Evolutionary conservation across 2,113 vertebrate species (phyloP).

Genomic region (Meleagris gallopavo): DNA sequence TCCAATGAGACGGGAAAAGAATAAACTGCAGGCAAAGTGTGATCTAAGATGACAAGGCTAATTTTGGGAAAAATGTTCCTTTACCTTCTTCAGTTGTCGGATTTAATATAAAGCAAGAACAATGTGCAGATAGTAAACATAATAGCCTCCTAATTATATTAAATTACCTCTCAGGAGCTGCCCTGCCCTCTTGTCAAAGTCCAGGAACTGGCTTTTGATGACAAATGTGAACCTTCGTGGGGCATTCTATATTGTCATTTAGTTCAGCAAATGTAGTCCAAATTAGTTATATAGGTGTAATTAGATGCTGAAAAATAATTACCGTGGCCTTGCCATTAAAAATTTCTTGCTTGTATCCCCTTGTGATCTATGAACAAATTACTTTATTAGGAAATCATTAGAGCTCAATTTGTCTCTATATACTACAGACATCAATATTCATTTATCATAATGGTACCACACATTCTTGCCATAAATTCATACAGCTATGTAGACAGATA

Average conservation of each 20-base stretch:
- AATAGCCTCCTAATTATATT: constrained; percentile 66
- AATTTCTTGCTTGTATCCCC: constrained; percentile 69
- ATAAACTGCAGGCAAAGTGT: constrained; percentile 23
- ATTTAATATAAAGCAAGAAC: constrained; percentile 50
- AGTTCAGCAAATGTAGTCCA: constrained; percentile 41
- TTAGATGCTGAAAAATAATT: constrained; percentile 82
- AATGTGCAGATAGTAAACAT: constrained; percentile 64
- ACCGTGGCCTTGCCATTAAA: constrained; percentile 70
- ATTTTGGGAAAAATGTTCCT: constrained; percentile 33
- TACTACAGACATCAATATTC: constrained; percentile 76
- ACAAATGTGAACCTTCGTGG: constrained; percentile 48
- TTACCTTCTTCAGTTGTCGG: constrained; percentile 2
- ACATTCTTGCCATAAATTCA: constrained; percentile 60
- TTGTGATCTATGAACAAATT: constrained; percentile 82
- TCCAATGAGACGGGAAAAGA: not conserved
- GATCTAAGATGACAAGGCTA: constrained; percentile 44
- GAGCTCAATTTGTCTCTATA: constrained; percentile 78
- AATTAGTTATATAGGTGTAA: constrained; percentile 74
- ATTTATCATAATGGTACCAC: constrained; percentile 72
- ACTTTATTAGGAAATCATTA: constrained; percentile 84
- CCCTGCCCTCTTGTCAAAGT: constrained; percentile 68
- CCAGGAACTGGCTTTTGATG: constrained; percentile 49
- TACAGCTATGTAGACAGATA: constrained; percentile 45
- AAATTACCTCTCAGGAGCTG: constrained; percentile 62
- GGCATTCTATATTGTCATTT: constrained; percentile 58